These are phyloP conservation scores for Alitta virens DNA, from an alignment of 2,888 invertebrate species.

Conservation along the genomic window DNA sequence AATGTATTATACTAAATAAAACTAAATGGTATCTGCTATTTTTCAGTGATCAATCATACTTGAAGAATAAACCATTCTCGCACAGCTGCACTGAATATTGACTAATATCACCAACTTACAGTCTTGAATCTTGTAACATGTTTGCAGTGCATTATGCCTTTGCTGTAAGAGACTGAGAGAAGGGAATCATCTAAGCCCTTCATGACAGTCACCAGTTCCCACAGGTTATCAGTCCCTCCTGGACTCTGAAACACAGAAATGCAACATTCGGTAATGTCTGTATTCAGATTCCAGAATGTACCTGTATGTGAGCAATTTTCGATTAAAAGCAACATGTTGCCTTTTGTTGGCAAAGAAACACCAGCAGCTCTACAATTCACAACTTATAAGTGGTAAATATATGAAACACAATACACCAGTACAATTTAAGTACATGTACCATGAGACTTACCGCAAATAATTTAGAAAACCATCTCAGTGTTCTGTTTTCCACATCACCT, in stretches of 20 bases:
- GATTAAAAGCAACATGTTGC: too few relatives aligned
- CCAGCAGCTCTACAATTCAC: too few relatives aligned
- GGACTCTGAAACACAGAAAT: slow-evolving; percentile 40
- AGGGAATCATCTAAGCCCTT: slow-evolving; percentile 45
- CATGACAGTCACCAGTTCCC: slow-evolving; percentile 55
- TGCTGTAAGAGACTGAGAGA: slow-evolving; percentile 48
- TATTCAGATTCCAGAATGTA: too few relatives aligned
- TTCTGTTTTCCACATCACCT: slow-evolving; percentile 23
- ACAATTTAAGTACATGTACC: too few relatives aligned
- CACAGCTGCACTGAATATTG: too few relatives aligned
- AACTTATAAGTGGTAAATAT: neutral
- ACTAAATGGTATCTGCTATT: too few relatives aligned
- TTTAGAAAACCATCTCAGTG: slow-evolving; percentile 41
- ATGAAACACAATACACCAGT: too few relatives aligned
- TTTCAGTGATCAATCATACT: too few relatives aligned
- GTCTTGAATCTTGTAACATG: slow-evolving; percentile 51
- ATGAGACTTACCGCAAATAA: slow-evolving; percentile 49
- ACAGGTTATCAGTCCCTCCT: slow-evolving; percentile 52
- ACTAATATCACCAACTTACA: slow-evolving; percentile 44
- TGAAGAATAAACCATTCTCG: too few relatives aligned
- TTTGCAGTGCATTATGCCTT: slow-evolving; percentile 56
- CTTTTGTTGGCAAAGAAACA: too few relatives aligned
- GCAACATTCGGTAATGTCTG: too few relatives aligned
- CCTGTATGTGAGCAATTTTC: too few relatives aligned
- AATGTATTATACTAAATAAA: neutral